Evolutionary conservation across 2,888 invertebrate genomes (phyloP), one percentile per base, ranked within the genome.

Genomic region (Strigamia crassipes): DNA sequence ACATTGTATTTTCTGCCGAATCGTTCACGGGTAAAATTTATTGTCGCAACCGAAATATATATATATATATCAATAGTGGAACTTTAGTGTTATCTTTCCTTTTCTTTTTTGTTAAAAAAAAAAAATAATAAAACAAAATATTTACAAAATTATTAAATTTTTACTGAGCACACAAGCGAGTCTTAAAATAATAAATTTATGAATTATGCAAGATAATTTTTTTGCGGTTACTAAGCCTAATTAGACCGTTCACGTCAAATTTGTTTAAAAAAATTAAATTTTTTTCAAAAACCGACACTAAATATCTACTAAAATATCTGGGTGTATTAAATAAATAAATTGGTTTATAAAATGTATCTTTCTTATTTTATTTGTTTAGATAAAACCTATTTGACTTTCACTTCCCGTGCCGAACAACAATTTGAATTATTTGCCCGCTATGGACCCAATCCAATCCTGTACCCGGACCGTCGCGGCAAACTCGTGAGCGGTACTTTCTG

Each of bases 391-490:
- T 93, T 94, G 88, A 94, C 94, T 86, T 94, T 94, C 87, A 94
- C 94, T 87, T 93, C 93, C 85, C 92, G 96, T 84, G 95, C 96
- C 77, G 96, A 96, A 88, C 95, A 96, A 87, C 95, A 95, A 89
- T 93, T 94, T 86, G 95, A 96, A 88, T 95, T 96, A 77, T 96
- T 95, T 87, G 90, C 94, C 81, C 91, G 96, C 84, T 96, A 96
- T 87, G 96, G 96, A n/a, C 96, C 96, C 86, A 96, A 96, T 90
- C 96, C 96, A 51, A 96, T 96, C 87, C 90, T 96, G 27, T 96
- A 96, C 88, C 96, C 96, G 0, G 96, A 96, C 87, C 90, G 96
- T 84, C 90, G 96, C 84, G 96, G 96, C 0, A 94, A 95, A 88
- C 91, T 96, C 81, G 94, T 95, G 1, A 95, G 94, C 1, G 93